Evolutionary conservation across 92 coral and sea anemone genomes (phyloP), one percentile per base, ranked within the genome.

Genomic region (Hydrozoanthus gracilis): DNA sequence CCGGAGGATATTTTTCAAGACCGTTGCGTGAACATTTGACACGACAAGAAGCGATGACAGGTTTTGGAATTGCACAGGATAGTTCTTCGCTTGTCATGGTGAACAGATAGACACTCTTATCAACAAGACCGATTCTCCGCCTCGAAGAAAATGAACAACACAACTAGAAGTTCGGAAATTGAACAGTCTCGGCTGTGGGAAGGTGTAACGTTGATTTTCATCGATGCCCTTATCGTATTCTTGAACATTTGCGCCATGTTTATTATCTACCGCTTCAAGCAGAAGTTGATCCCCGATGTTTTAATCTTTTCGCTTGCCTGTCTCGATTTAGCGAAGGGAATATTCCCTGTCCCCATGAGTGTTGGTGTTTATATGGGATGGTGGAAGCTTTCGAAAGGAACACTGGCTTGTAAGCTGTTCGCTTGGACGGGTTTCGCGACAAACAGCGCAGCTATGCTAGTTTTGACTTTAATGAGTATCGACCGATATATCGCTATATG

Each of bases 401-500:
- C 91, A 6, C 3, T 39, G 4, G 15, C 68, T 46, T 91, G 93
- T 15, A 58, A 44, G 20, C 39, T 84, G 6, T 91, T 91, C 62
- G 93, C 91, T 50, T 91, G 93, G 93, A 88, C 89, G 4, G 93
- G 88, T 64, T 91, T 91, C 74, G 83, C 91, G 2, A 71, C 89
- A 13, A 91, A 91, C 91, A 78, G 91, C 17, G 89, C 87, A 14
- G 87, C 89, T 2, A 91, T 91, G 93, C 71, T 91, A 44, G 93
- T 91, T 12, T 87, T 91, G 89, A 91, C 91, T 4, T 17, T 91
- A 5, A 91, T 91, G 93, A 90, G 88, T 12, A 68, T 86, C 67
- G 93, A 91, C 50, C 72, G 93, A 61, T 91, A 91, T 60, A 77
- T 91, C 11, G 93, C 93, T 14, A 88, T 91, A 69, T 91, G 93